These are phyloP conservation scores for Fragum fragum DNA, from an alignment of 2,888 invertebrate species.

Conservation along the genomic window DNA sequence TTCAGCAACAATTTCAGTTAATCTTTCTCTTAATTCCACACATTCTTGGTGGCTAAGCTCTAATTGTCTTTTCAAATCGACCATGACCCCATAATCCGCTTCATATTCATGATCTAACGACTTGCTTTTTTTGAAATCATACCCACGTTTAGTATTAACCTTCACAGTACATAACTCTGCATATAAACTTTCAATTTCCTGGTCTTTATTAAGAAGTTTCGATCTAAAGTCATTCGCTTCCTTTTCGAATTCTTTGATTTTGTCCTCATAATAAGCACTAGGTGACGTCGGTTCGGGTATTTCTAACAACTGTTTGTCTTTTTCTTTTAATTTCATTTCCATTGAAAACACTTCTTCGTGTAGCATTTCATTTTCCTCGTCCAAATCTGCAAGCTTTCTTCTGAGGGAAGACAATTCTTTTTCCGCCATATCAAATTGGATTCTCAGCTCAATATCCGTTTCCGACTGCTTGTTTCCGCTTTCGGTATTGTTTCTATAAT, in stretches of 20 bases:
- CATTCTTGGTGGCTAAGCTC: slow-evolving; percentile 91
- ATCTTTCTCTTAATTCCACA: slow-evolving; percentile 89
- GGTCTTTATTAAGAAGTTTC: slow-evolving; percentile 92
- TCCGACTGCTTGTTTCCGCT: slow-evolving; percentile 87
- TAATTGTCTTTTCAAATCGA: slow-evolving; percentile 92
- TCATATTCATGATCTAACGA: slow-evolving; percentile 84
- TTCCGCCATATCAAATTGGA: slow-evolving; percentile 95
- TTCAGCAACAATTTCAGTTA: slow-evolving; percentile 89
- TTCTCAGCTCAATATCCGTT: slow-evolving; percentile 91
- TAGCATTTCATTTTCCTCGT: slow-evolving; percentile 91
- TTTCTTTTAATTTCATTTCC: slow-evolving; percentile 73
- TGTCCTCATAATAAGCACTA: slow-evolving; percentile 89
- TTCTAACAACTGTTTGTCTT: slow-evolving; percentile 60
- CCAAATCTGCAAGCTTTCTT: slow-evolving; percentile 94
- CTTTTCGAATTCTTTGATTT: slow-evolving; percentile 89
- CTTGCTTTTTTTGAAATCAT: slow-evolving; percentile 81
- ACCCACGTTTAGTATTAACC: slow-evolving; percentile 52
- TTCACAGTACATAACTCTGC: slow-evolving; percentile 64
- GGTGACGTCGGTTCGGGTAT: slow-evolving; percentile 74
- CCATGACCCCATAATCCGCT: slow-evolving; percentile 87
- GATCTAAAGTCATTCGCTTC: slow-evolving; percentile 92
- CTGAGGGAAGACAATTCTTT: slow-evolving; percentile 95
- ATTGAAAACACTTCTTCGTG: slow-evolving; percentile 76
- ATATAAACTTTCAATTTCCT: slow-evolving; percentile 92
- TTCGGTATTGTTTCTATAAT: slow-evolving; percentile 88